Conservation (phyloP, 2,888 invertebrate genomes). For the Cerceris ruficornis region DNA sequence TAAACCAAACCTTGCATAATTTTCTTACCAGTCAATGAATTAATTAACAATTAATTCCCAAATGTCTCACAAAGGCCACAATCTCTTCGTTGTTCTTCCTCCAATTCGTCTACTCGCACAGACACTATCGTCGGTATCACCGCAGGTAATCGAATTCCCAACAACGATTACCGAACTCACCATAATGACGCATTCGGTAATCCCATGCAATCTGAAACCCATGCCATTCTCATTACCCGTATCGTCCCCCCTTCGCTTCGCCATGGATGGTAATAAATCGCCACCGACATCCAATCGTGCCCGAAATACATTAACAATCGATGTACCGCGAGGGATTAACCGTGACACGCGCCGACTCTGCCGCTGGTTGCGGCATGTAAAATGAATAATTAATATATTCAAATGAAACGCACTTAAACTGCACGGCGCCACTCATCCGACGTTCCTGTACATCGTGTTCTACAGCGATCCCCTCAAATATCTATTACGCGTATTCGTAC, state of each 20-base stretch:
- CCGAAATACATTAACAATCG: conserved; percentile 54
- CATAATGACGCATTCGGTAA: conserved; percentile 38
- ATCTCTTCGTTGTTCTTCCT: no score
- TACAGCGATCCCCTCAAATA: conserved; percentile 26
- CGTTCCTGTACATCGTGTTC: conserved; percentile 8
- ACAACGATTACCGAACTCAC: conserved; percentile 1
- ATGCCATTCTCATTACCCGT: conserved; percentile 37
- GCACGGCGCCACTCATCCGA: conserved; percentile 37
- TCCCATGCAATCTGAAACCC: conserved; percentile 20
- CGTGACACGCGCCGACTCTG: conserved; percentile 1
- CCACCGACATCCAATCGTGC: conserved; percentile 33
- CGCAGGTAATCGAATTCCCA: conserved; percentile 28
- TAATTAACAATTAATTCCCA: no score
- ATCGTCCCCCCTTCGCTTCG: conserved; percentile 11
- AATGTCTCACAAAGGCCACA: no score
- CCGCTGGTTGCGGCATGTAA: conserved; percentile 36
- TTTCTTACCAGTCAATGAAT: no score
- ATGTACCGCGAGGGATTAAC: conserved; percentile 20
- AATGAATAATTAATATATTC: conserved; percentile 68
- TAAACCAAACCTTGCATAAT: no score
- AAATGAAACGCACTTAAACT: conserved; percentile 62
- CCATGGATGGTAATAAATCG: conserved; percentile 36
- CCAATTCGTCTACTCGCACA: not conserved
- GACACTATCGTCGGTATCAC: not conserved
- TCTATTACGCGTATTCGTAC: conserved; percentile 42